A percentile compares a stretch with the other conserved stretches of the same genome.
phyloP scores from a whole-genome alignment of 1,140 invertebrate species.

The Cyphomyrmex costatus region DNA sequence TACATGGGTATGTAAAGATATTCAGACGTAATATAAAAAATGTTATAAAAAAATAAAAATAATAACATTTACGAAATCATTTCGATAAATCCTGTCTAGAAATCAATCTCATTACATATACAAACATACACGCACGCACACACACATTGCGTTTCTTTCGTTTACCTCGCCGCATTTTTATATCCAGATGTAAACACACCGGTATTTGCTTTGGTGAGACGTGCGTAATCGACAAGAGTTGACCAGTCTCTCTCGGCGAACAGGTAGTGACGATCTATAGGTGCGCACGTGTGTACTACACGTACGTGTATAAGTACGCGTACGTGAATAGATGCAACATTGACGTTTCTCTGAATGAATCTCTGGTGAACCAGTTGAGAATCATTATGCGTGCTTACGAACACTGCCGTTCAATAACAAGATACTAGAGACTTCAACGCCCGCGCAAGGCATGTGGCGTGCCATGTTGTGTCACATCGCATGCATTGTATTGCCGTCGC shows the following conservation, averaged over 20 bases:
- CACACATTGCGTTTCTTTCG: background rate
- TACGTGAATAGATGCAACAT: slow-evolving; percentile 65
- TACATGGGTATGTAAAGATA: too few relatives aligned
- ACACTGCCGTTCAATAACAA: slow-evolving; percentile 69
- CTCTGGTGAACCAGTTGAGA: slow-evolving; percentile 78
- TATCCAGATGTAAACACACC: slow-evolving; percentile 54
- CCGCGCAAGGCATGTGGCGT: slow-evolving; percentile 17
- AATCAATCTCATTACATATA: slow-evolving; percentile 32
- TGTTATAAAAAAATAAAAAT: slow-evolving; percentile 5
- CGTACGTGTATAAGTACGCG: background rate
- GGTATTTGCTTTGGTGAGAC: slow-evolving; percentile 45
- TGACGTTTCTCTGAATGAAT: slow-evolving; percentile 78
- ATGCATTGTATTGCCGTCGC: background rate
- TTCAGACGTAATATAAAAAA: background rate
- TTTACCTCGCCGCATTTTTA: slow-evolving; percentile 45
- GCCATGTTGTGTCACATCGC: background rate
- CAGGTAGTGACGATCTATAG: slow-evolving; percentile 60
- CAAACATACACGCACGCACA: background rate
- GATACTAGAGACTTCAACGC: slow-evolving; percentile 76
- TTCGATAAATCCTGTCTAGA: background rate
- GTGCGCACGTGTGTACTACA: background rate
- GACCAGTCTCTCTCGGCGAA: slow-evolving; percentile 47
- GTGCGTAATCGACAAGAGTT: slow-evolving; percentile 41
- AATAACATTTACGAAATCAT: slow-evolving; percentile 13
- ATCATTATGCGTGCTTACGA: slow-evolving; percentile 74